phyloP scores from a whole-genome alignment of 2,888 invertebrate genomes.

The Zaprionus bogoriensis region DNA sequence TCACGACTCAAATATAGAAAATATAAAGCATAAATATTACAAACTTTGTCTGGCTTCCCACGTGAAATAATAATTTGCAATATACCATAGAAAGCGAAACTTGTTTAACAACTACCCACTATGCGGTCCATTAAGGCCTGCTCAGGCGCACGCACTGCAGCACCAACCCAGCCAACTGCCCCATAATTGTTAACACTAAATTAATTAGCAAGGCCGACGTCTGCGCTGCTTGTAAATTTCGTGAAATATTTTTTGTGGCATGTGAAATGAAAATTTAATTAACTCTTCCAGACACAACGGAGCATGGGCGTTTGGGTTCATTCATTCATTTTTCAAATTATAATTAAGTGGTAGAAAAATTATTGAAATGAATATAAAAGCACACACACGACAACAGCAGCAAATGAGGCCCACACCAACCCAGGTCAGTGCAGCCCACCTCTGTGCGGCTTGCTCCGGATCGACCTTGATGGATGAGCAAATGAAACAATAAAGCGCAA shows the following conservation, averaged over 20 bases:
- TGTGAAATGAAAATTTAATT: slow-evolving; percentile 60
- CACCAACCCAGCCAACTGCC: not conserved
- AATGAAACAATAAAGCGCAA: slow-evolving; percentile 50
- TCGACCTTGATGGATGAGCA: slow-evolving; percentile 50
- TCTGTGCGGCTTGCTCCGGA: not conserved
- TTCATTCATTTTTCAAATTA: slow-evolving; percentile 57
- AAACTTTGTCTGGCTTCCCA: too few relatives aligned
- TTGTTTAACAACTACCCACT: not conserved
- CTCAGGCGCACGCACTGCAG: too few relatives aligned
- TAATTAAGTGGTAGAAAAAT: slow-evolving; percentile 65
- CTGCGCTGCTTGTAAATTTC: slow-evolving; percentile 27
- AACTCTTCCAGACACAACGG: slow-evolving; percentile 16
- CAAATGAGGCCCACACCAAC: too few relatives aligned
- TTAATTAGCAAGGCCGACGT: slow-evolving; percentile 26
- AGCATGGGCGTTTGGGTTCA: slow-evolving; percentile 5
- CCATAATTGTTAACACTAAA: slow-evolving; percentile 21
- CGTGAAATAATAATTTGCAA: too few relatives aligned
- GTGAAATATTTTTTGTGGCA: slow-evolving; percentile 47
- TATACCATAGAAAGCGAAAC: too few relatives aligned
- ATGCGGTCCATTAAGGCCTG: not conserved
- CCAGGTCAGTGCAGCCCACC: not conserved
- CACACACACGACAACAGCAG: slow-evolving; percentile 34
- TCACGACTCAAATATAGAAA: too few relatives aligned
- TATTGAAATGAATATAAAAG: slow-evolving; percentile 32
- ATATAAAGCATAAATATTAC: too few relatives aligned